These are phyloP conservation scores for Sinopyrophorus schimmeli DNA, from an alignment of 2,888 invertebrate genomes.

Conservation along the genomic window DNA sequence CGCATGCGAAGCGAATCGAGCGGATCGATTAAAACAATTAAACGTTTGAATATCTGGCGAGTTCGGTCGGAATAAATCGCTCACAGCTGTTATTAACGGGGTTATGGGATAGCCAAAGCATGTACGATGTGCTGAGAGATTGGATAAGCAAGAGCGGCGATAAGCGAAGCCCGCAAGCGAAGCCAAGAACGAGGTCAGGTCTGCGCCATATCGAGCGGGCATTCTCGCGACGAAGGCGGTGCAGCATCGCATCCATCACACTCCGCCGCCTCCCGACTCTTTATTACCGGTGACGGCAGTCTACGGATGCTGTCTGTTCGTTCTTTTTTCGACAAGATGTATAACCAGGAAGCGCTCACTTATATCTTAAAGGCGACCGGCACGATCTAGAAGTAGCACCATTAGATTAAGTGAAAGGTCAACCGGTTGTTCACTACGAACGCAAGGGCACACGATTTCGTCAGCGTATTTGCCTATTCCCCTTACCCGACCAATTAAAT, in stretches of 20 bases:
- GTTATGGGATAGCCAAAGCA: conserved; percentile 38
- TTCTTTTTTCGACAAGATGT: conserved; percentile 34
- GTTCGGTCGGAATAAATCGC: conserved; percentile 35
- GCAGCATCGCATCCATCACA: conserved; percentile 37
- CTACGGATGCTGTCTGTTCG: conserved; percentile 30
- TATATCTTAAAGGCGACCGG: conserved; percentile 33
- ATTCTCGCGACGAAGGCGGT: conserved; percentile 38
- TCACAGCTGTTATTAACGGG: conserved; percentile 40
- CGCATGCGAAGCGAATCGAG: conserved; percentile 13
- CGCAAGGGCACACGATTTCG: conserved; percentile 18
- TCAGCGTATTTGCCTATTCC: conserved; percentile 4
- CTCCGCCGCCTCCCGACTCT: conserved; percentile 32
- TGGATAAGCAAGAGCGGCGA: conserved; percentile 23
- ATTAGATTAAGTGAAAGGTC: conserved; percentile 37
- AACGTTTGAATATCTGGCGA: conserved; percentile 15
- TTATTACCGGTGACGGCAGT: conserved; percentile 36
- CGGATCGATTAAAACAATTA: conserved; percentile 15
- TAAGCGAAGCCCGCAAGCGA: conserved; percentile 26
- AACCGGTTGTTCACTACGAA: conserved; percentile 29
- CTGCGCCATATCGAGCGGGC: conserved; percentile 43
- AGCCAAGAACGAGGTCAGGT: conserved; percentile 41
- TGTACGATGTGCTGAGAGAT: conserved; percentile 34
- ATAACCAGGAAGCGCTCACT: conserved; percentile 35
- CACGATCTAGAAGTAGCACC: conserved; percentile 30
- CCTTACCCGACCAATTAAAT: background rate